Base-by-base conservation (phyloP, 2,113 vertebrate species). In the Gyps fulvus region DNA sequence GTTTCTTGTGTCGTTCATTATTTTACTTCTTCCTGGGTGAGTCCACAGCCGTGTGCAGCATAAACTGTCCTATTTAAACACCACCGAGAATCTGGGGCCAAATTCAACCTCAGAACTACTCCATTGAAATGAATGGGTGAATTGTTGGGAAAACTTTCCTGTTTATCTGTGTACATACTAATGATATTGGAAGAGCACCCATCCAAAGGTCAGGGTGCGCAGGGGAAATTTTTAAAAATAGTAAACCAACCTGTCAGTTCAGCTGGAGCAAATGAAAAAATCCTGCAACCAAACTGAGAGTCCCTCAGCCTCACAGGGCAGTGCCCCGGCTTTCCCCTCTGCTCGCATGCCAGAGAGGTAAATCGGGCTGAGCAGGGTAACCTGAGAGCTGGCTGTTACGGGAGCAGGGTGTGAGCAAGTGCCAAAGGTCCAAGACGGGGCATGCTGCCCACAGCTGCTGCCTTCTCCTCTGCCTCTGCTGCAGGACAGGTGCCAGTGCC, bases 261-360 rank as follows among this genome's bases (percentile, higher is more conserved):
- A 72, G 47, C 38, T 50, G 67, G 67, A 54, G 47, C 47, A 40
- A 38, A 55, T 8, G 59, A 34, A 77, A 70, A 61, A 32, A 31
- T 59, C 38, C 66, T 70, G 34, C 31, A 8, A 3, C 5, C 3
- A 31, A 52, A 25, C 13, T 4, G 38, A 5, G 17, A 43, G 58
- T 32, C 63, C n/a, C 62, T 58, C n/a, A 7, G 5, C 12, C n/a
- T 34, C 17, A 3, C 2, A 0, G 6, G 42, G 45, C 52, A 31
- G 15, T 9, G 21, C 34, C 47, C 9, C 0, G 1, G n/a, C 29
- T 62, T 57, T 22, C 20, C 32, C 13, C 43, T 13, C 26, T 8
- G 63, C 69, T 54, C 4, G 0, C 2, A 4, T 49, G 16, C 73
- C 27, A 8, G 26, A 1, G 10, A 16, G 32, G 42, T 5, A 3